Conservation (phyloP, 2,797 vertebrate species). For the Coranthus polyacanthus region DNA sequence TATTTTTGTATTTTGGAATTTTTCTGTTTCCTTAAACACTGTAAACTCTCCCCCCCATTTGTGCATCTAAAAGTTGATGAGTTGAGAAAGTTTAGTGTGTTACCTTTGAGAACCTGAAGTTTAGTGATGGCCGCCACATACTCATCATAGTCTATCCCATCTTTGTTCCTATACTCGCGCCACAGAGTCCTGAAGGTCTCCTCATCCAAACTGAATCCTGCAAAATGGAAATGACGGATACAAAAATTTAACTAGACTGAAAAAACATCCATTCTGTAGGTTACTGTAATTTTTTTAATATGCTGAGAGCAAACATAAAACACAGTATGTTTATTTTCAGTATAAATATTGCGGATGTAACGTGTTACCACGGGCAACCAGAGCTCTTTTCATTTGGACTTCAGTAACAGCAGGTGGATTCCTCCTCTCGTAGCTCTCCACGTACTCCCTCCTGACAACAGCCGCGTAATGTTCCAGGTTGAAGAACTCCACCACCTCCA, state of each 20-base stretch:
- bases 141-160: constrained; percentile 66
- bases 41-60: no score
- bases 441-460: constrained; percentile 62
- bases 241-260: no score
- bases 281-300: not conserved
- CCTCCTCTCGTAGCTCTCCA: constrained; percentile 60
- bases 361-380: constrained; percentile 55
- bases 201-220: constrained; percentile 64
- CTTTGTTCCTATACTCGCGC: constrained; percentile 34
- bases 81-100: not conserved
- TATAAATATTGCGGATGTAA: not conserved
- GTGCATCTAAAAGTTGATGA: not conserved
- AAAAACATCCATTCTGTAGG: not conserved
- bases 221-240: fast-evolving
- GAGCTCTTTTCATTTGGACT: constrained; percentile 57
- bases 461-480: constrained; percentile 69
- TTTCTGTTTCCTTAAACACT: no score
- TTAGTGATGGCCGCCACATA: constrained; percentile 67
- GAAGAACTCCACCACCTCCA: constrained; percentile 66
- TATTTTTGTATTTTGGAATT: no score
- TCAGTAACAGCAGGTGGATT: constrained; percentile 49
- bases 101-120: constrained; percentile 75
- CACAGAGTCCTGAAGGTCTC: constrained; percentile 68
- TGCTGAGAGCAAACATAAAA: not conserved
- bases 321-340: not conserved